phyloP scores from a whole-genome alignment of 1,140 invertebrate genomes.

The Trachelipus rathkii region DNA sequence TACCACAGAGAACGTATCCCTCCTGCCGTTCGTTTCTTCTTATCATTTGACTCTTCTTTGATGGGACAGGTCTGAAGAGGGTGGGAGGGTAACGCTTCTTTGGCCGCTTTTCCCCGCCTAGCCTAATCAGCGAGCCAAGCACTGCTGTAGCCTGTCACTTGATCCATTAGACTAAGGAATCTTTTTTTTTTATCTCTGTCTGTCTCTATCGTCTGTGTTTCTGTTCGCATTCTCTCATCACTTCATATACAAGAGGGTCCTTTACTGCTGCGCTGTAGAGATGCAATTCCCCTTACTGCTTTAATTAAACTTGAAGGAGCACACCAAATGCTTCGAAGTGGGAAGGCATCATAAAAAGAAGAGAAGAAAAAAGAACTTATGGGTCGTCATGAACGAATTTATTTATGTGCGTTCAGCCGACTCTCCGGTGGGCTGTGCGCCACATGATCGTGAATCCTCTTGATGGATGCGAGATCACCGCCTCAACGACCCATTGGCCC shows the following conservation, averaged over 20 bases:
- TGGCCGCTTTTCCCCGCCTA: not conserved
- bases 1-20: not conserved
- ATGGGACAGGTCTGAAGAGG: conserved; percentile 8
- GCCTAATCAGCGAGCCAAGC: not conserved
- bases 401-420: not conserved
- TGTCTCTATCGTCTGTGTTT: not conserved
- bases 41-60: conserved; percentile 7
- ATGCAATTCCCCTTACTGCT: conserved; percentile 11
- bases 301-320: conserved; percentile 13
- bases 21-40: not conserved
- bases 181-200: not conserved
- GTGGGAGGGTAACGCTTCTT: conserved; percentile 13
- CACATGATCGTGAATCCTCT: conserved; percentile 41
- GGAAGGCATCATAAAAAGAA: not conserved
- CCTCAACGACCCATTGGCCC: conserved; percentile 35
- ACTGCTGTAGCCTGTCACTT: conserved; percentile 24
- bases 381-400: conserved; percentile 7
- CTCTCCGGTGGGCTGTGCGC: conserved; percentile 16
- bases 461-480: conserved; percentile 42
- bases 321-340: conserved; percentile 9
- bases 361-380: conserved; percentile 4
- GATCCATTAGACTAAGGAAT: conserved; percentile 34
- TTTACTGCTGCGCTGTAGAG: conserved; percentile 7
- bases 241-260: not conserved
- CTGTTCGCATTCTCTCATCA: conserved; percentile 12